phyloP scores from a whole-genome alignment of 1,140 invertebrate species.

The Mesaphorura yosii region DNA sequence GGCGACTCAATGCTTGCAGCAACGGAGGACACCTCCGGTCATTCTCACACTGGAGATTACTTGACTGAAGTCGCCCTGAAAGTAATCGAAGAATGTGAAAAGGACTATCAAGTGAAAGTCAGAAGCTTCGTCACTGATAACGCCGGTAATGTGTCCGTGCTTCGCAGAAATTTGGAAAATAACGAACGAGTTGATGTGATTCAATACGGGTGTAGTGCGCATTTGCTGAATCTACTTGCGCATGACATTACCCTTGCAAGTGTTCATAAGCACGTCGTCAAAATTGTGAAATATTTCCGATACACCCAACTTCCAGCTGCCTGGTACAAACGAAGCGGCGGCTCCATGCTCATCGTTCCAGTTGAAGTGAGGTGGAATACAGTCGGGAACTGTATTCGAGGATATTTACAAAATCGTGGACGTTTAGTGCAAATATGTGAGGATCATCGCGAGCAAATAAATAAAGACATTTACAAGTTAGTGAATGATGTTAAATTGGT shows the following conservation, averaged over 20 bases:
- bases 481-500: background rate
- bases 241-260: background rate
- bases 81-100: background rate
- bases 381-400: background rate
- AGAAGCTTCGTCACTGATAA: background rate
- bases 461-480: background rate
- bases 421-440: background rate
- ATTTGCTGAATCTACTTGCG: background rate
- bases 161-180: background rate
- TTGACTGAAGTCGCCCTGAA: background rate
- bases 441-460: background rate
- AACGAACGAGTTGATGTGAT: background rate
- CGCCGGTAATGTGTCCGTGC: background rate
- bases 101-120: background rate
- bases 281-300: constrained; percentile 3
- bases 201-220: background rate
- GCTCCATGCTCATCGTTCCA: background rate
- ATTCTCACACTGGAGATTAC: background rate
- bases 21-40: background rate
- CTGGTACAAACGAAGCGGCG: constrained; percentile 1
- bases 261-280: background rate
- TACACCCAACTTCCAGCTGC: background rate
- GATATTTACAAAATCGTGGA: background rate
- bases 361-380: background rate
- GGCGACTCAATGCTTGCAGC: no score